These are phyloP conservation scores for Chitala chitala DNA, from an alignment of 2,113 vertebrate genomes.

Conservation along the genomic window DNA sequence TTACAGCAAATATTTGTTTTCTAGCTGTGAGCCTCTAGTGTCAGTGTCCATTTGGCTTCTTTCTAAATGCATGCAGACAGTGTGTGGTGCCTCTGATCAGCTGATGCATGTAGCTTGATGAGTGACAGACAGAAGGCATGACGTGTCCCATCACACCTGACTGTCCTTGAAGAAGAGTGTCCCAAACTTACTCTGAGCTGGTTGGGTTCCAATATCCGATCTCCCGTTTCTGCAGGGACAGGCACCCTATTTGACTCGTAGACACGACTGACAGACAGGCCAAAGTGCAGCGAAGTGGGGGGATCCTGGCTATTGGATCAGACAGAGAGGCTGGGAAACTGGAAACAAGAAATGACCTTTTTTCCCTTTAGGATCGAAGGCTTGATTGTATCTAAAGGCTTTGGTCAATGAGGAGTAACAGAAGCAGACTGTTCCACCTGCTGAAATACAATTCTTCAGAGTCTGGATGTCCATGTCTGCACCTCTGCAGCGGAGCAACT, in stretches of 20 bases:
- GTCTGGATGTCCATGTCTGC: background rate
- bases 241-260: conserved; percentile 70
- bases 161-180: conserved; percentile 22
- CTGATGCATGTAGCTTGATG: background rate
- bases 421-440: background rate
- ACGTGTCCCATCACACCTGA: background rate
- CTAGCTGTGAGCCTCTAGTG: background rate
- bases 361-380: conserved; percentile 55
- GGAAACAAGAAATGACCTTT: conserved; percentile 69
- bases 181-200: conserved; percentile 28
- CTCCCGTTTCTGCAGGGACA: conserved; percentile 66
- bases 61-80: background rate
- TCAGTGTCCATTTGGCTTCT: background rate
- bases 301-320: conserved; percentile 34
- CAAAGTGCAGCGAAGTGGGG: conserved; percentile 39
- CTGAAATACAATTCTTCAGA: conserved; percentile 28
- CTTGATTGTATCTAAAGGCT: conserved; percentile 58
- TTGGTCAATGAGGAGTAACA: conserved; percentile 62
- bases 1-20: background rate
- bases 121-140: background rate
- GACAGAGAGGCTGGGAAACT: conserved; percentile 73
- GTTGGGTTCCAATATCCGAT: conserved; percentile 56
- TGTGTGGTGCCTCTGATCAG: background rate
- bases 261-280: conserved; percentile 62
- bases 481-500: background rate